These are phyloP conservation scores for Hoplostethus atlanticus DNA, from an alignment of 2,797 vertebrate genomes.

Conservation along the genomic window DNA sequence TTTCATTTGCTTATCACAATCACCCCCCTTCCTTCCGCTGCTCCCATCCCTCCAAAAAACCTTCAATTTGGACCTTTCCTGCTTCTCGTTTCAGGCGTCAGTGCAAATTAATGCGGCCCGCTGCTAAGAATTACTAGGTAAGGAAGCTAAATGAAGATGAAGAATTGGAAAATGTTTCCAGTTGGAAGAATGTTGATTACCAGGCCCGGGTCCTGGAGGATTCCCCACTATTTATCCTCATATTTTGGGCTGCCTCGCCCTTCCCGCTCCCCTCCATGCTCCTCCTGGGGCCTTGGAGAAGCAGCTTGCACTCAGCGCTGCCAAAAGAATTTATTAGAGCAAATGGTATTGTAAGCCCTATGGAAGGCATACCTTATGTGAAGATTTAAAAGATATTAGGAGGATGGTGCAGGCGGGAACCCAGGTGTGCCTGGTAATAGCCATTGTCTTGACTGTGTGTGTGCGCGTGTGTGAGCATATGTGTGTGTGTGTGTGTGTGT, in stretches of 20 bases:
- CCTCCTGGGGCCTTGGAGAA: constrained; percentile 81
- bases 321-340: constrained; percentile 93
- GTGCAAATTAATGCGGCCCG: constrained; percentile 79
- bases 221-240: constrained; percentile 88
- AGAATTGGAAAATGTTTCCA: constrained; percentile 88
- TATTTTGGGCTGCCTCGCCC: constrained; percentile 85
- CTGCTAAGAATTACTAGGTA: constrained; percentile 81
- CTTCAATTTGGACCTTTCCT: constrained; percentile 63
- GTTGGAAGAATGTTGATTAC: constrained; percentile 86
- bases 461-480: constrained; percentile 37
- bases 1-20: constrained; percentile 82
- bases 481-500: constrained; percentile 26
- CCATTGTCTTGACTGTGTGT: constrained; percentile 83
- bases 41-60: constrained; percentile 33
- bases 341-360: constrained; percentile 91
- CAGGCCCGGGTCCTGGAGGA: constrained; percentile 83
- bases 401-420: constrained; percentile 85
- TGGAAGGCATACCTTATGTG: constrained; percentile 92
- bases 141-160: constrained; percentile 88
- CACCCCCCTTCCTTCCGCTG: constrained; percentile 26
- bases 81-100: constrained; percentile 71
- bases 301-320: constrained; percentile 87
- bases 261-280: constrained; percentile 67
- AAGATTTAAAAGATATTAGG: constrained; percentile 91
- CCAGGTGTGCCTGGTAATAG: constrained; percentile 89